Percentiles rank a stretch among this genome's conserved stretches.
These are phyloP conservation scores for Pantherophis guttatus DNA, from an alignment of 2,113 vertebrate genomes.

Conservation along the genomic window DNA sequence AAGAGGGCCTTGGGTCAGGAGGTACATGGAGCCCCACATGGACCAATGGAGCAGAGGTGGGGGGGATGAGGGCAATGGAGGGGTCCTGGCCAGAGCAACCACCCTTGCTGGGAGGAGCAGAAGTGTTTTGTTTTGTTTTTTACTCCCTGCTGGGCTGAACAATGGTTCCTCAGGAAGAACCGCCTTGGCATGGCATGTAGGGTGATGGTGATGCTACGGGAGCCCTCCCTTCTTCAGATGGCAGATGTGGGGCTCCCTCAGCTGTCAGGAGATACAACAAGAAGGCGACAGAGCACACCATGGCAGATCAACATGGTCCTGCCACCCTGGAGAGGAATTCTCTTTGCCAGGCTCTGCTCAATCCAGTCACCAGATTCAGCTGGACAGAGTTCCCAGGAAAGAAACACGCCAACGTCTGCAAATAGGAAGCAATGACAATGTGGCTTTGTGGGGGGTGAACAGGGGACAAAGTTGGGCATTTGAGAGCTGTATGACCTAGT, in stretches of 20 bases:
- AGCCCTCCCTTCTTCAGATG: constrained; percentile 4
- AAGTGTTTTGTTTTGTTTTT: constrained; percentile 41
- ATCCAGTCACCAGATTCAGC: constrained; percentile 4
- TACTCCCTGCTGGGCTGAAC: constrained; percentile 60
- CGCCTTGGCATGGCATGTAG: background rate
- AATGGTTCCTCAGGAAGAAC: background rate
- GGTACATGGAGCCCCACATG: constrained; percentile 7
- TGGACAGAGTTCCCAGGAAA: background rate
- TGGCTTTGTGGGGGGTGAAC: background rate
- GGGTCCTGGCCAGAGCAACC: constrained; percentile 27
- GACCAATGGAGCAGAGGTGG: background rate
- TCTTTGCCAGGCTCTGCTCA: accelerated
- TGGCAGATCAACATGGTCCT: background rate
- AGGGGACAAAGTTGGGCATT: background rate
- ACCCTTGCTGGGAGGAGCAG: constrained; percentile 42
- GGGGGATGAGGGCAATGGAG: background rate
- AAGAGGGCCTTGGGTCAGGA: constrained; percentile 34
- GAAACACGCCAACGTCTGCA: background rate
- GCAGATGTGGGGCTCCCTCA: background rate
- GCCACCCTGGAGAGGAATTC: background rate
- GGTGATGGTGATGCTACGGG: accelerated
- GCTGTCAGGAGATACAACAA: background rate
- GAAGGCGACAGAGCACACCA: background rate
- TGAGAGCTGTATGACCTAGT: background rate
- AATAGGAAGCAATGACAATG: background rate